A percentile compares a stretch with the other conserved stretches of the same genome.
Evolutionary conservation across 2,113 vertebrate species (phyloP).

Genomic region (Tachysurus vachellii): DNA sequence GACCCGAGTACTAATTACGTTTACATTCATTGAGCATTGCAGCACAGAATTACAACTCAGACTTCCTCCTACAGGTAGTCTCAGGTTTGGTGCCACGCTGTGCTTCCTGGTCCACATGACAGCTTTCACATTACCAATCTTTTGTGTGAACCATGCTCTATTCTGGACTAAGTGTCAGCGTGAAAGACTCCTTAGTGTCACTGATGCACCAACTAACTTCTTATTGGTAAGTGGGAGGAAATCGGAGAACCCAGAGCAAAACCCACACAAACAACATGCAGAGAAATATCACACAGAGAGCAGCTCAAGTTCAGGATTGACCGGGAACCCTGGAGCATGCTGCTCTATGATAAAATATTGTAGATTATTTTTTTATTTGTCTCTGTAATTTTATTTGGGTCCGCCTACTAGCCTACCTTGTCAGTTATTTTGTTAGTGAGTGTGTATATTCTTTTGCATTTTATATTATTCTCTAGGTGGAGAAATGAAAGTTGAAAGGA

Average conservation of each 20-base stretch:
- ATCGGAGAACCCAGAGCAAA: neutral
- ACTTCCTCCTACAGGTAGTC: too few species aligned
- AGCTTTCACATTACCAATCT: too few species aligned
- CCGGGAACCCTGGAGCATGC: neutral
- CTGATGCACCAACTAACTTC: neutral
- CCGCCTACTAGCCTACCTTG: neutral
- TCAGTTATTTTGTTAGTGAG: neutral
- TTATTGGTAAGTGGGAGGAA: neutral
- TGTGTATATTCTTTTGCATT: neutral
- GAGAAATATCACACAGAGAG: slow-evolving; percentile 3
- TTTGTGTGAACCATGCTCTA: too few species aligned
- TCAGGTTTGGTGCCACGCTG: too few species aligned
- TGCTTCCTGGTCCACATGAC: too few species aligned
- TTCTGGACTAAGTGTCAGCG: too few species aligned
- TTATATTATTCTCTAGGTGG: neutral
- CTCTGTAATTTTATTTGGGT: neutral
- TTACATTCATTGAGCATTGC: too few species aligned
- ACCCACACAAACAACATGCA: neutral
- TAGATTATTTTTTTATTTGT: neutral
- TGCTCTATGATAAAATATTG: slow-evolving; percentile 10
- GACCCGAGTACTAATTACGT: too few species aligned
- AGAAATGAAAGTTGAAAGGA: neutral
- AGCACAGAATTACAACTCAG: too few species aligned
- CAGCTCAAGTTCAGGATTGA: slow-evolving; percentile 4
- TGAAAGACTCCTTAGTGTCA: neutral